Percentiles rank a stretch among this genome's conserved stretches.
These are phyloP conservation scores for Chitala chitala DNA, from an alignment of 2,113 vertebrate genomes.

Conservation along the genomic window DNA sequence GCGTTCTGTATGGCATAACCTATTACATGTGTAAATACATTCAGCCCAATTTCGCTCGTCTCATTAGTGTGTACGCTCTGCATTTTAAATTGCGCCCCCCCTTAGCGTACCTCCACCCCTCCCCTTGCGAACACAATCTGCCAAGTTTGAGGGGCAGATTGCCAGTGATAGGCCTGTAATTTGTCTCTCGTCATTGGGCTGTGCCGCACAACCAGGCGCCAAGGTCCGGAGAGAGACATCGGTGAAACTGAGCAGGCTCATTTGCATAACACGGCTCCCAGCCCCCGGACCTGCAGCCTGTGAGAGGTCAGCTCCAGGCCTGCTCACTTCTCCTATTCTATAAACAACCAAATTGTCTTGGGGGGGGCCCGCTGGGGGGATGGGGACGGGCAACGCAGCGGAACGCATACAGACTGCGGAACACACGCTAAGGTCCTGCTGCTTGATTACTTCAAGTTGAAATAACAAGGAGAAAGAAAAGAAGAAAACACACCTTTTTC, in stretches of 20 bases:
- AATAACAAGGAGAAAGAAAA: neutral
- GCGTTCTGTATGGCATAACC: neutral
- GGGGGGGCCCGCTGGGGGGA: neutral
- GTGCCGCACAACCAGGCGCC: constrained; percentile 38
- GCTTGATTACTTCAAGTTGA: neutral
- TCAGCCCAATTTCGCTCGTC: constrained; percentile 9
- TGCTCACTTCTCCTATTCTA: constrained; percentile 25
- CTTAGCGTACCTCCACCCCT: constrained; percentile 15
- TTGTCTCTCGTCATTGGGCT: constrained; percentile 61
- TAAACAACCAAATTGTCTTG: constrained; percentile 25
- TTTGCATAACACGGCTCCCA: constrained; percentile 50
- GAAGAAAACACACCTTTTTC: too few relatives aligned
- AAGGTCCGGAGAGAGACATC: neutral
- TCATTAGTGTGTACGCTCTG: neutral
- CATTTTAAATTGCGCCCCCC: neutral
- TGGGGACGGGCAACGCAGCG: neutral
- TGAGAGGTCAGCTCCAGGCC: neutral
- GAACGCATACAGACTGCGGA: neutral
- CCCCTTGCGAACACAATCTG: constrained; percentile 54
- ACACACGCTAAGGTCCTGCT: neutral
- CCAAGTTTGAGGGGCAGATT: constrained; percentile 65
- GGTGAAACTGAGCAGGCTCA: constrained; percentile 55
- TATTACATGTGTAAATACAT: constrained; percentile 17
- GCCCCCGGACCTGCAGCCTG: constrained; percentile 13
- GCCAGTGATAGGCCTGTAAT: constrained; percentile 63